Evolutionary conservation across 2,888 invertebrate species (phyloP).

Genomic region (Junonia oenone): DNA sequence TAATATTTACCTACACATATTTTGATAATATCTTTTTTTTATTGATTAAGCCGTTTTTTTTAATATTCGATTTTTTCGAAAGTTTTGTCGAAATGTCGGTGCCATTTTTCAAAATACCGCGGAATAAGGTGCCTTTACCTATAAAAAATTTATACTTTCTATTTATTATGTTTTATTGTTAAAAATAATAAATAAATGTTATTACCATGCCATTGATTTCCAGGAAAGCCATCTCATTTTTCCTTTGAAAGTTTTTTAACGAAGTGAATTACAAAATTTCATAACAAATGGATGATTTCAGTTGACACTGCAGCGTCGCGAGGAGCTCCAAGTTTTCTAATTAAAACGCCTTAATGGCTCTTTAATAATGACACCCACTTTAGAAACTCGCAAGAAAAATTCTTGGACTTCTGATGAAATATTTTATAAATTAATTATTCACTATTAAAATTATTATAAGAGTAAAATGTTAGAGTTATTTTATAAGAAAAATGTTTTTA

Average conservation of each 20-base stretch:
- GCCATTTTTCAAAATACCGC: too few species aligned
- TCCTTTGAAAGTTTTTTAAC: slow-evolving; percentile 5
- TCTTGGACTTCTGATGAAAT: slow-evolving; percentile 5
- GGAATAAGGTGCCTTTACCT: too few species aligned
- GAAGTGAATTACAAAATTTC: slow-evolving; percentile 13
- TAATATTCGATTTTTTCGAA: too few species aligned
- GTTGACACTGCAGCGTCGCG: slow-evolving; percentile 30
- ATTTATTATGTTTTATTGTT: background rate
- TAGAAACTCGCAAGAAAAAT: slow-evolving; percentile 8
- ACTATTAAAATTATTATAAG: background rate
- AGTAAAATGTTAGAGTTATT: too few species aligned
- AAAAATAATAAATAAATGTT: background rate
- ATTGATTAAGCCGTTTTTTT: too few species aligned
- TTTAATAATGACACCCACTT: slow-evolving; percentile 48
- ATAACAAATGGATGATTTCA: slow-evolving; percentile 7
- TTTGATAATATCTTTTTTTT: too few species aligned
- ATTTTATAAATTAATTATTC: background rate
- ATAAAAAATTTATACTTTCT: too few species aligned
- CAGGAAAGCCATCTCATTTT: background rate
- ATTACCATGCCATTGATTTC: background rate
- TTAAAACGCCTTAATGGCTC: slow-evolving; percentile 47
- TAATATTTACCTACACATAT: too few species aligned
- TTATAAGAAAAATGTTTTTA: too few species aligned
- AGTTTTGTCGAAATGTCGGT: too few species aligned
- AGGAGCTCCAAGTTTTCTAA: slow-evolving; percentile 41